Base-by-base conservation (phyloP, 1,140 invertebrate genomes). In the Leguminivora glycinivorella region DNA sequence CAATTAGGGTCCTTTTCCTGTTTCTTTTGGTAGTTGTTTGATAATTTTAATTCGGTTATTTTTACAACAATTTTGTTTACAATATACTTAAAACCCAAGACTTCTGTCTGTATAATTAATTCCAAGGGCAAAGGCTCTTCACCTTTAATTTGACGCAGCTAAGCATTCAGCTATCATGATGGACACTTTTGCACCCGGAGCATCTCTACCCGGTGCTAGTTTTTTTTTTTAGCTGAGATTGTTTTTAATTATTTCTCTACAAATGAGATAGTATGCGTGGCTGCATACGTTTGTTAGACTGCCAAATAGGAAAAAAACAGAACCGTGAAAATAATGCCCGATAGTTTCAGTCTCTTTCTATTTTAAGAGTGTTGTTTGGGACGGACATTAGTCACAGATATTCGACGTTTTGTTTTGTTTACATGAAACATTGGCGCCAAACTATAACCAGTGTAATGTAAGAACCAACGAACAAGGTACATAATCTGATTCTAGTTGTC, bases 361-460 rank as follows among this genome's bases (percentile, higher is more conserved):
- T 52, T 52, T 0, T 52, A 22, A 52, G 47, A 17, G 14, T n/a
- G n/a, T 9, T 43, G 43, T 52, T 52, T 52, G n/a, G 17, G 9
- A 52, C 43, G 43, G 17, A 17, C 17, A 52, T 52, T 52, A 52
- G 43, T 52, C 43, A 52, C 17, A 43, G 38, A 43, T 43, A 52
- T 52, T 22, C 6, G 17, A 52, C 17, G 43, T 19, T 52, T 19
- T 52, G 17, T 52, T 52, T 52, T 47, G 47, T 52, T 52, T 52
- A 52, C 47, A 52, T 52, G 4, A 17, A 9, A 52, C 17, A 52
- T 52, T 22, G 34, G 34, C 34, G 34, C 34, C 34, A 6, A 38
- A 34, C 31, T 38, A 38, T 38, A 38, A 0, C 34, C 12, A 38
- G 14, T 12, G 14, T 12, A 34, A 34, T 34, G 0, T 14, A 38